phyloP scores from a whole-genome alignment of 2,113 vertebrate genomes.

The Siniperca chuatsi region DNA sequence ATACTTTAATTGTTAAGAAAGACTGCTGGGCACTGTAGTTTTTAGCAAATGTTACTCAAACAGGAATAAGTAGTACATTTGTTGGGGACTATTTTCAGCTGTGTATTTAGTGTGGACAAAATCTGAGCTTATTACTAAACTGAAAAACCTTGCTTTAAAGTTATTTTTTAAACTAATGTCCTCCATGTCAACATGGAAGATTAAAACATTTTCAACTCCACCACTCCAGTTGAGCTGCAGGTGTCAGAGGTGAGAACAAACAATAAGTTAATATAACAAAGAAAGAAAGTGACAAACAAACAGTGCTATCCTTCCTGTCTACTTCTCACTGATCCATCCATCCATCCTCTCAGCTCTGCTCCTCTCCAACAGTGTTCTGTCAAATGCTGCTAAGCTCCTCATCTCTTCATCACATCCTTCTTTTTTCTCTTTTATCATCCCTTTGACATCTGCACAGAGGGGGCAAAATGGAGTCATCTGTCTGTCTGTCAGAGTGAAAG shows the following conservation, averaged over 20 bases:
- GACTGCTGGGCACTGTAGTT: neutral
- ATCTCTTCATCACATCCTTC: conserved; percentile 61
- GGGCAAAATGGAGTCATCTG: conserved; percentile 79
- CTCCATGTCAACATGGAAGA: neutral
- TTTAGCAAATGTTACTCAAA: neutral
- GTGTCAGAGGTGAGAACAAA: conserved; percentile 29
- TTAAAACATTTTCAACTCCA: neutral
- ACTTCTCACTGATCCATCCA: conserved; percentile 42
- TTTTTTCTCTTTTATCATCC: conserved; percentile 67
- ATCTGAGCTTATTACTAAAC: neutral
- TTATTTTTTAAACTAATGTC: neutral
- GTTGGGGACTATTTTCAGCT: neutral
- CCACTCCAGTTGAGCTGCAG: neutral
- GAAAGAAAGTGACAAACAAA: conserved; percentile 44
- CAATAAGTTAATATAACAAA: conserved; percentile 1
- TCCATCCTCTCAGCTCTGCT: conserved; percentile 32
- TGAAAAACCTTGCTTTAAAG: neutral
- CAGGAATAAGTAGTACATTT: neutral
- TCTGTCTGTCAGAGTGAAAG: conserved; percentile 82
- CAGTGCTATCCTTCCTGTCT: conserved; percentile 27
- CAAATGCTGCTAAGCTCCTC: conserved; percentile 59
- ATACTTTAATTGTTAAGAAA: neutral
- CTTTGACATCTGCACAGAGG: conserved; percentile 63
- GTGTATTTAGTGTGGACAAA: neutral
- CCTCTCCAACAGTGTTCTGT: conserved; percentile 44